phyloP scores from a whole-genome alignment of 2,888 invertebrate genomes.

The Epinotia demarniana region DNA sequence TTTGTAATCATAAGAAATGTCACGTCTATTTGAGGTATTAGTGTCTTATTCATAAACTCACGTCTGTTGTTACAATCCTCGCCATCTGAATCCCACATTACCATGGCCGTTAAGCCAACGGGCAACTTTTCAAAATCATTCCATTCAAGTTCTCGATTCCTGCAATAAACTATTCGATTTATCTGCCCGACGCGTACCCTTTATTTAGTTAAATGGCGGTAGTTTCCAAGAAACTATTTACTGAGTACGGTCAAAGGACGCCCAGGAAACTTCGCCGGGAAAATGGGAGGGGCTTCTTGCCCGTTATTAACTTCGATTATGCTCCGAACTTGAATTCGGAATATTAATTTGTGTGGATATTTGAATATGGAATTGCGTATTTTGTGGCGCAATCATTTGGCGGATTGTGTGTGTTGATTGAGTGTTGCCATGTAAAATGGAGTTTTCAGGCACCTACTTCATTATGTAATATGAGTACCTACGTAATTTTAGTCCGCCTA shows the following conservation, averaged over 20 bases:
- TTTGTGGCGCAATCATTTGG: conserved; percentile 22
- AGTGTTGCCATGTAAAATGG: neutral
- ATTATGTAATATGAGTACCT: too few species aligned
- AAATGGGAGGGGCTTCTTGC: conserved; percentile 36
- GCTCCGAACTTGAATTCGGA: conserved; percentile 38
- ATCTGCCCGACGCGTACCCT: conserved; percentile 50
- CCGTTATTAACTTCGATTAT: conserved; percentile 45
- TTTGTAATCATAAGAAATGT: too few species aligned
- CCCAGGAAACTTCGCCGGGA: conserved; percentile 48
- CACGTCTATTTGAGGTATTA: too few species aligned
- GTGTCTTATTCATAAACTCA: neutral
- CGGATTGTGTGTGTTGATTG: too few species aligned
- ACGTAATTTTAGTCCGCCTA: too few species aligned
- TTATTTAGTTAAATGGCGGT: conserved; percentile 56
- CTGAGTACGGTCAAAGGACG: conserved; percentile 57
- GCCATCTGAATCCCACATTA: conserved; percentile 3
- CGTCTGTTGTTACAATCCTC: neutral
- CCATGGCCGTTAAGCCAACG: conserved; percentile 15
- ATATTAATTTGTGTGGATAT: conserved; percentile 42
- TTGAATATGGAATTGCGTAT: conserved; percentile 38
- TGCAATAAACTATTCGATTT: conserved; percentile 53
- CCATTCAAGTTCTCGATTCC: conserved; percentile 43
- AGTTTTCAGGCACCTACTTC: neutral
- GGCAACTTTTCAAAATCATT: conserved; percentile 41
- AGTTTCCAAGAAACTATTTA: conserved; percentile 60